A percentile compares a stretch with the other conserved stretches of the same genome.
phyloP scores from a whole-genome alignment of 2,888 invertebrate genomes.

The Lasioglossum vierecki region DNA sequence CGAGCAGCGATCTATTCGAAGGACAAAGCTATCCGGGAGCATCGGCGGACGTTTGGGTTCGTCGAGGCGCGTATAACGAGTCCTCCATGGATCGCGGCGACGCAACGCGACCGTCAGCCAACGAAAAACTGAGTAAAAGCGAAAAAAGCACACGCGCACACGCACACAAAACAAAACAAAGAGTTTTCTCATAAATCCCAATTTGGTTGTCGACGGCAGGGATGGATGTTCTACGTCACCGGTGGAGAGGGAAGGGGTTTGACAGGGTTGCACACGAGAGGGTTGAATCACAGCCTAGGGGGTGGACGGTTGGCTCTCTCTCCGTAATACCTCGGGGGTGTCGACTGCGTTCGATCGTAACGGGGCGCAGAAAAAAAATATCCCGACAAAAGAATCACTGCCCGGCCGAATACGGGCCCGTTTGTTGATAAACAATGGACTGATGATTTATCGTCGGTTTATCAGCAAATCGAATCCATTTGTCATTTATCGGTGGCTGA shows the following conservation, averaged over 20 bases:
- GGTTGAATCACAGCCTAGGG: not conserved
- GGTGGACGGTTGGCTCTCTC: conserved; percentile 16
- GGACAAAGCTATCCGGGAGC: conserved; percentile 30
- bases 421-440: conserved; percentile 76
- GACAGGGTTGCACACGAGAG: not conserved
- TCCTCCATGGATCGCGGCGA: conserved; percentile 41
- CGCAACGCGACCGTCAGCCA: conserved; percentile 4
- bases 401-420: conserved; percentile 60
- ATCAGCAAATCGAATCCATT: conserved; percentile 77
- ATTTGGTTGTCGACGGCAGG: conserved; percentile 72
- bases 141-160: not conserved
- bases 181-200: conserved; percentile 71
- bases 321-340: conserved; percentile 46
- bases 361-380: conserved; percentile 30
- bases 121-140: not conserved
- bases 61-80: conserved; percentile 37
- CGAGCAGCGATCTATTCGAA: not conserved
- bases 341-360: conserved; percentile 35
- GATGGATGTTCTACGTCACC: conserved; percentile 62
- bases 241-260: conserved; percentile 27
- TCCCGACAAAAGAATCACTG: conserved; percentile 67
- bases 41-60: conserved; percentile 19
- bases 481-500: conserved; percentile 70
- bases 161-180: conserved; percentile 18
- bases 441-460: conserved; percentile 74